phyloP scores from a whole-genome alignment of 2,888 invertebrate genomes.

The Argyresthia goedartella region DNA sequence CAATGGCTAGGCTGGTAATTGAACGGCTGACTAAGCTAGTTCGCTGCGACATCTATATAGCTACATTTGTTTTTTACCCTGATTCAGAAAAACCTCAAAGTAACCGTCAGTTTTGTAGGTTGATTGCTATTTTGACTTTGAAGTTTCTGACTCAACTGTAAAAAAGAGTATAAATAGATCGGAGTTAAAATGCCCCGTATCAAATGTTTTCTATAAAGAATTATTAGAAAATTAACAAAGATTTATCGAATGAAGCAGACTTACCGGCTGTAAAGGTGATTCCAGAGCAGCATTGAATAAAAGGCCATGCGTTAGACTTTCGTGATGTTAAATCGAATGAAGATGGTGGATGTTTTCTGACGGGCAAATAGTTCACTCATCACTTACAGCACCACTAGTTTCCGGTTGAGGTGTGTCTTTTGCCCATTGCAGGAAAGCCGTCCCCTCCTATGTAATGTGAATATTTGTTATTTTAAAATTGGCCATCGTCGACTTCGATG shows the following conservation, averaged over 20 bases:
- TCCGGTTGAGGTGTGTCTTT: slow-evolving; percentile 54
- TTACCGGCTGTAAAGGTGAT: slow-evolving; percentile 56
- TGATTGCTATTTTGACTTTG: too few relatives aligned
- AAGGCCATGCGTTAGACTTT: slow-evolving; percentile 58
- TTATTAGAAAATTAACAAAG: background rate
- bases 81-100: too few relatives aligned
- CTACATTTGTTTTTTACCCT: too few relatives aligned
- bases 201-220: background rate
- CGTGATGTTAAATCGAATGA: slow-evolving; percentile 46
- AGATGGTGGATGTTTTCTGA: slow-evolving; percentile 13
- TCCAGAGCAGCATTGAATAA: slow-evolving; percentile 65
- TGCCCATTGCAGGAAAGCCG: slow-evolving; percentile 57
- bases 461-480: slow-evolving; percentile 11
- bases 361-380: slow-evolving; percentile 30
- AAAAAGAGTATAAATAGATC: too few relatives aligned
- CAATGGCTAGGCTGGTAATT: too few relatives aligned
- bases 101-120: too few relatives aligned
- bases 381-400: slow-evolving; percentile 64
- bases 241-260: slow-evolving; percentile 29
- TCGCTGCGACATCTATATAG: too few relatives aligned
- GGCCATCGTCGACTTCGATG: too few relatives aligned
- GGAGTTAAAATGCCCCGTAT: too few relatives aligned
- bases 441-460: slow-evolving; percentile 56
- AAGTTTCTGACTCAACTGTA: too few relatives aligned
- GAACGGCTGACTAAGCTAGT: too few relatives aligned